Percentiles rank a stretch among this genome's conserved stretches.
phyloP scores from a whole-genome alignment of 2,888 invertebrate genomes.

The Embidobia sp. region DNA sequence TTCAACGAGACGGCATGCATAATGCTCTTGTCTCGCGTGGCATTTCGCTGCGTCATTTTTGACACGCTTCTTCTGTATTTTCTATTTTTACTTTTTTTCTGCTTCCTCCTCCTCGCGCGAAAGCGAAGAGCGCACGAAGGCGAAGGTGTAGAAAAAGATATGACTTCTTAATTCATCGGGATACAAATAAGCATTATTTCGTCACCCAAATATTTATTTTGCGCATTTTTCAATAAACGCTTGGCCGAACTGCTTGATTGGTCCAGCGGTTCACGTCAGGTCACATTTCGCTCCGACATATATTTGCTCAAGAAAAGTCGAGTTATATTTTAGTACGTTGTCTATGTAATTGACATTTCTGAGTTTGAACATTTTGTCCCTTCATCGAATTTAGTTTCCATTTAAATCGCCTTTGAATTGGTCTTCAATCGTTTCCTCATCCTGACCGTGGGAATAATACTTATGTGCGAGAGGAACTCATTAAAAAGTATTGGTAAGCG shows the following conservation, averaged over 20 bases:
- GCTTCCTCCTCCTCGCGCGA: conserved; percentile 43
- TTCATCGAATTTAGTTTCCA: background rate
- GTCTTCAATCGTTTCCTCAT: background rate
- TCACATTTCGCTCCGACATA: background rate
- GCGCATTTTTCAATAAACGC: conserved; percentile 38
- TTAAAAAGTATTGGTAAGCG: background rate
- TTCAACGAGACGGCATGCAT: conserved; percentile 70
- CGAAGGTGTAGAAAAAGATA: conserved; percentile 66
- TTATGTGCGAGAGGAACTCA: background rate
- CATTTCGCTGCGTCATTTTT: conserved; percentile 67
- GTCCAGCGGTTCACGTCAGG: conserved; percentile 14
- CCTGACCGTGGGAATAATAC: conserved; percentile 13
- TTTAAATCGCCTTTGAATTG: background rate
- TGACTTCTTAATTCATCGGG: conserved; percentile 65
- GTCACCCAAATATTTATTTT: conserved; percentile 60
- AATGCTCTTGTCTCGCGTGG: conserved; percentile 67
- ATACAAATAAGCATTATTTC: conserved; percentile 65
- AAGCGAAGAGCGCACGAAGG: conserved; percentile 34
- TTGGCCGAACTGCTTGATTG: background rate
- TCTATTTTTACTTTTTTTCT: conserved; percentile 62
- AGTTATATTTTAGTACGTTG: too few species aligned
- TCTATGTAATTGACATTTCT: background rate
- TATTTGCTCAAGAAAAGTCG: too few species aligned
- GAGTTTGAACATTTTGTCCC: too few species aligned
- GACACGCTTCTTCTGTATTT: conserved; percentile 64